These are phyloP conservation scores for Cyclargus thomasi DNA, from an alignment of 1,140 invertebrate species.

Conservation along the genomic window DNA sequence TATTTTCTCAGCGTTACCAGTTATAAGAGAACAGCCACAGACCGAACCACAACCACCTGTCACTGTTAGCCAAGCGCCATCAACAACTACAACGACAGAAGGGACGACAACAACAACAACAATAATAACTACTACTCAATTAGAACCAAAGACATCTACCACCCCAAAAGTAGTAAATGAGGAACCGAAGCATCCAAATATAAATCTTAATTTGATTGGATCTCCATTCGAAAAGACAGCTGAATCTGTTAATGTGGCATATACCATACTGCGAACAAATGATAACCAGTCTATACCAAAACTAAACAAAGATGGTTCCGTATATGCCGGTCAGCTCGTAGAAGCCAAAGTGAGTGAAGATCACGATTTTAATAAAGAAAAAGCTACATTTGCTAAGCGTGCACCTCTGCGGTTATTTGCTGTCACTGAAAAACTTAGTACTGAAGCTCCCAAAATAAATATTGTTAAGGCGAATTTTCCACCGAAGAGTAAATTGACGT, in stretches of 20 bases:
- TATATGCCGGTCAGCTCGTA: slow-evolving; percentile 56
- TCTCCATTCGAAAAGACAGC: slow-evolving; percentile 52
- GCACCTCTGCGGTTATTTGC: slow-evolving; percentile 48
- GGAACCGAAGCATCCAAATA: not conserved
- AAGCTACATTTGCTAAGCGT: slow-evolving; percentile 42
- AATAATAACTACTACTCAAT: slow-evolving; percentile 38
- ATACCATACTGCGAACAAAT: slow-evolving; percentile 50
- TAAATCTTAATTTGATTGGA: slow-evolving; percentile 32
- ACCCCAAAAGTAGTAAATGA: slow-evolving; percentile 1
- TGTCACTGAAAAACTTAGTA: slow-evolving; percentile 35
- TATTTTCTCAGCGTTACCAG: slow-evolving; percentile 58
- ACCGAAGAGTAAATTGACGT: slow-evolving; percentile 59
- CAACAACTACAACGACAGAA: slow-evolving; percentile 32
- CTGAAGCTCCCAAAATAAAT: slow-evolving; percentile 31
- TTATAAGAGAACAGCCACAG: slow-evolving; percentile 50
- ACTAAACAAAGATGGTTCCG: slow-evolving; percentile 46
- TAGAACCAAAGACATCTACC: slow-evolving; percentile 37
- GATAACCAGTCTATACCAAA: slow-evolving; percentile 38
- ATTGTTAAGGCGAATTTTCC: slow-evolving; percentile 61
- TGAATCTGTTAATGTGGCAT: slow-evolving; percentile 55
- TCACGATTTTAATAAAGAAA: slow-evolving; percentile 56
- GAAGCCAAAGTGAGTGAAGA: slow-evolving; percentile 60
- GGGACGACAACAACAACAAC: slow-evolving; percentile 39
- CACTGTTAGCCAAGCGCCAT: slow-evolving; percentile 32
- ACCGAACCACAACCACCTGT: slow-evolving; percentile 41